These are phyloP conservation scores for Ophioninae sp. DNA, from an alignment of 2,888 invertebrate genomes.

Conservation along the genomic window DNA sequence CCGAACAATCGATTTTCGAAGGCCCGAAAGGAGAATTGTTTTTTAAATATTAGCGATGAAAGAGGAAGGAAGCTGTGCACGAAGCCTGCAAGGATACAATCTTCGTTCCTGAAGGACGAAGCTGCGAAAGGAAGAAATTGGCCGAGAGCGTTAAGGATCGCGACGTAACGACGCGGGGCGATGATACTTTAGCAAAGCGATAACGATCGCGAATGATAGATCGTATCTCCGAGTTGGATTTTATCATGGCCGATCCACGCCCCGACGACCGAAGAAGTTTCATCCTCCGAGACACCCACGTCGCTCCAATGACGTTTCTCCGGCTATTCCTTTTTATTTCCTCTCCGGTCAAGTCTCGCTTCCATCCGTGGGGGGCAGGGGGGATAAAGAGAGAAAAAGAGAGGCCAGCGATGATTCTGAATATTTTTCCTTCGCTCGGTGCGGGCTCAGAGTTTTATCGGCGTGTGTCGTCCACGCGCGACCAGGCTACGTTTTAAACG, in stretches of 20 bases:
- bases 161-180: constrained; percentile 29
- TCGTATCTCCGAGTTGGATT: constrained; percentile 48
- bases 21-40: too few relatives aligned
- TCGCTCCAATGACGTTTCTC: constrained; percentile 41
- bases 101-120: too few relatives aligned
- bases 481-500: constrained; percentile 2
- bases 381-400: neutral
- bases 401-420: constrained; percentile 9
- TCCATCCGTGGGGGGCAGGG: constrained; percentile 23
- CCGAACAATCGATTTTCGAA: too few relatives aligned
- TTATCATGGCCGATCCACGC: constrained; percentile 49
- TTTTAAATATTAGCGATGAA: too few relatives aligned
- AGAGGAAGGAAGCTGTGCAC: too few relatives aligned
- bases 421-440: constrained; percentile 8
- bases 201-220: constrained; percentile 59
- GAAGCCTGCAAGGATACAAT: too few relatives aligned
- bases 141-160: neutral
- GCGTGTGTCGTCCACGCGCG: constrained; percentile 23
- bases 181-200: constrained; percentile 57
- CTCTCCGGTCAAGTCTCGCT: constrained; percentile 23
- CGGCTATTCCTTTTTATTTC: constrained; percentile 11
- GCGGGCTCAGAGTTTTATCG: constrained; percentile 36
- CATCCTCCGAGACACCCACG: constrained; percentile 56
- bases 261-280: constrained; percentile 42
- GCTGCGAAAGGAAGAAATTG: constrained; percentile 4